phyloP scores from a whole-genome alignment of 2,113 vertebrate genomes.

The Microcebus griseorufus region DNA sequence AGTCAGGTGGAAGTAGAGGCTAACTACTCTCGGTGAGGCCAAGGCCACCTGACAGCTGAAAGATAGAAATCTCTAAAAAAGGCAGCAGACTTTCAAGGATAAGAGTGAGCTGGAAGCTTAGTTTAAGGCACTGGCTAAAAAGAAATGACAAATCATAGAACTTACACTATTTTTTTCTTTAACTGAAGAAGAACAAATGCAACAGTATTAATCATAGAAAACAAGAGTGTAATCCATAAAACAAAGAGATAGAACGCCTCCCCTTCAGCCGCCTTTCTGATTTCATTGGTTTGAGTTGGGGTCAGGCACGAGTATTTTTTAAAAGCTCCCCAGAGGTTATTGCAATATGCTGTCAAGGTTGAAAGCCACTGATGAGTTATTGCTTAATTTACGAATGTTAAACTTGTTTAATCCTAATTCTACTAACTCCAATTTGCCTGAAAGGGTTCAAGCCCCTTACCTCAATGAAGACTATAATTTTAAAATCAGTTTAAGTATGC shows the following conservation, averaged over 20 bases:
- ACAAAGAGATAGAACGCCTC: neutral
- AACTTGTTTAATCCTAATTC: neutral
- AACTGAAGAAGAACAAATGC: constrained; percentile 13
- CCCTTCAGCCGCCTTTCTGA: neutral
- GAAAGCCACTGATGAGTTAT: neutral
- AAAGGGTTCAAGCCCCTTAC: neutral
- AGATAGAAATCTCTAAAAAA: neutral
- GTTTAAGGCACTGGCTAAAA: neutral
- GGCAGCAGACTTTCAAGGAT: neutral
- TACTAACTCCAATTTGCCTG: neutral
- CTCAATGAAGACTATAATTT: neutral
- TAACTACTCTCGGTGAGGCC: neutral
- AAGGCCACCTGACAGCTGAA: neutral
- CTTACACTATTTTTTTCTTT: neutral
- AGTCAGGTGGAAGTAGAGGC: neutral
- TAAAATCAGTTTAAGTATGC: neutral
- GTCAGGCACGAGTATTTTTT: neutral
- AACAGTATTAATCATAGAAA: neutral
- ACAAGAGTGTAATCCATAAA: neutral
- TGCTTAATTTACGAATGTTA: neutral
- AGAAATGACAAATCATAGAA: constrained; percentile 2
- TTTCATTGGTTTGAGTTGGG: neutral
- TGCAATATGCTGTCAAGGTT: neutral
- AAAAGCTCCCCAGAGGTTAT: neutral
- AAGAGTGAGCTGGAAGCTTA: neutral